Evolutionary conservation across 2,888 invertebrate species (phyloP).

Genomic region (Apamea sordens): DNA sequence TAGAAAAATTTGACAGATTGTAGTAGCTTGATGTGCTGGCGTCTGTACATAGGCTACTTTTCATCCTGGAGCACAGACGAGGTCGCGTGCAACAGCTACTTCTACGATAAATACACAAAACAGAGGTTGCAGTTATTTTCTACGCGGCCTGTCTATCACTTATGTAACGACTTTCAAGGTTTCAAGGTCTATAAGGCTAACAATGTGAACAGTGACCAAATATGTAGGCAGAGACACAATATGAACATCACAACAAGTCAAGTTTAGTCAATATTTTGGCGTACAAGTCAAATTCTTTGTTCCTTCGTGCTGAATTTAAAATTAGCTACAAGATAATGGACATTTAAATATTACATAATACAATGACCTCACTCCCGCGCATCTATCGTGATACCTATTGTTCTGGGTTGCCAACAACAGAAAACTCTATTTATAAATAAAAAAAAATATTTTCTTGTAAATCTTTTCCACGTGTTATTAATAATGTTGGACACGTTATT

Average conservation of each 20-base stretch:
- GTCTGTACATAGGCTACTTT: not conserved
- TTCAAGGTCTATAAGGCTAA: not conserved
- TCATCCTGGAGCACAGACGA: not conserved
- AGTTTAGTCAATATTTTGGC: constrained; percentile 24
- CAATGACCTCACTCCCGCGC: constrained; percentile 64
- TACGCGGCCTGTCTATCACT: not conserved
- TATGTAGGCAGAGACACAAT: no score
- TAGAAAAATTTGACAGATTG: no score
- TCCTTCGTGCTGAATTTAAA: constrained; percentile 35
- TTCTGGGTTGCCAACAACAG: constrained; percentile 38
- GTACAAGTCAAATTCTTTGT: constrained; percentile 34
- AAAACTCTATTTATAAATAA: not conserved
- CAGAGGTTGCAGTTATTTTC: not conserved
- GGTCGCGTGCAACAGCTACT: not conserved
- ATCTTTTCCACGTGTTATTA: not conserved
- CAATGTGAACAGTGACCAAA: not conserved
- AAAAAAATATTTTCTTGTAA: not conserved
- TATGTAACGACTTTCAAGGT: not conserved
- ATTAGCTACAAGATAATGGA: constrained; percentile 44
- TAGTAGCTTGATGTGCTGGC: no score
- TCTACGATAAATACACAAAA: not conserved
- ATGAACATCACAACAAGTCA: not conserved
- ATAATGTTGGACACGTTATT: not conserved
- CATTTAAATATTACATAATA: constrained; percentile 64
- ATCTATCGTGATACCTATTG: constrained; percentile 38